Evolutionary conservation across 2,888 invertebrate genomes (phyloP).

Genomic region (Cynaeus angustus): DNA sequence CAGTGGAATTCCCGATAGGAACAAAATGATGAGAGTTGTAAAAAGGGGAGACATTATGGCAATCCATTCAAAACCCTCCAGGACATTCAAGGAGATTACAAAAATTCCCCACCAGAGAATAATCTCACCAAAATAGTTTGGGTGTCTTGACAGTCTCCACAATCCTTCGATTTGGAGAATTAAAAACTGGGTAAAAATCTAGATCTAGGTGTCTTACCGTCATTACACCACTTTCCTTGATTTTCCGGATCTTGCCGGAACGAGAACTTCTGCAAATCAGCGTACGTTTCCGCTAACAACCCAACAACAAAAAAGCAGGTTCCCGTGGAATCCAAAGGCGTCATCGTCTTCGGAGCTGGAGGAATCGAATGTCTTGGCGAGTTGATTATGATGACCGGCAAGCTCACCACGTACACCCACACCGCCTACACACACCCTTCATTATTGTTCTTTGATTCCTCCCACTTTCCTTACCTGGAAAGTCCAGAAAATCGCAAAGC

Average conservation of each 20-base stretch:
- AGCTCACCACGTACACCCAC: constrained; percentile 93
- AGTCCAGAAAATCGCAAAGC: constrained; percentile 95
- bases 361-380: constrained; percentile 86
- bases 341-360: constrained; percentile 89
- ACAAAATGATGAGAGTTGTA: constrained; percentile 89
- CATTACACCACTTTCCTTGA: constrained; percentile 94
- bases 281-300: constrained; percentile 89
- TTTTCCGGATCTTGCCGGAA: constrained; percentile 92
- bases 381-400: constrained; percentile 93
- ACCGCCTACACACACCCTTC: no score
- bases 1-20: constrained; percentile 92
- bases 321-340: constrained; percentile 89
- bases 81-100: constrained; percentile 89
- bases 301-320: constrained; percentile 90
- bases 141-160: constrained; percentile 93
- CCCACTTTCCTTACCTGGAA: constrained; percentile 81
- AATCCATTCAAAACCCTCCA: constrained; percentile 89
- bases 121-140: constrained; percentile 96
- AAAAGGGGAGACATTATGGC: constrained; percentile 91
- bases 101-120: constrained; percentile 96
- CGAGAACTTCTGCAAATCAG: constrained; percentile 93
- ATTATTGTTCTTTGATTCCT: no score
- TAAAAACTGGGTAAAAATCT: no score
- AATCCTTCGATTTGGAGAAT: constrained; percentile 64
- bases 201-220: constrained; percentile 78